A percentile compares a stretch with the other conserved stretches of the same genome.
phyloP scores from a whole-genome alignment of 2,113 vertebrate species.

The Solea senegalensis region DNA sequence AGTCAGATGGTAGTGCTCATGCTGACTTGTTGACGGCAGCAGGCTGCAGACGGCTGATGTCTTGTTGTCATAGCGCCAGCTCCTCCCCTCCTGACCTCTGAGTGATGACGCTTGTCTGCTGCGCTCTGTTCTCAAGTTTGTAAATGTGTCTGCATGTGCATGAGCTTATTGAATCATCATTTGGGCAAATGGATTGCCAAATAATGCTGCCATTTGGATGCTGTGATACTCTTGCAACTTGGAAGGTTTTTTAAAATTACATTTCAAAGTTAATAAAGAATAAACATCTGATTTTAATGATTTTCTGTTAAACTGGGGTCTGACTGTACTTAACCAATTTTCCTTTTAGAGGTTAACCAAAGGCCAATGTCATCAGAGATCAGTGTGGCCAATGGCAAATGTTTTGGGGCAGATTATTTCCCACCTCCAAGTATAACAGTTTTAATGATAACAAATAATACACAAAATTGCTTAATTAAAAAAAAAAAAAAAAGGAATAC shows the following conservation, averaged over 20 bases:
- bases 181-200: slow-evolving; percentile 6
- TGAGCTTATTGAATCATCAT: slow-evolving; percentile 39
- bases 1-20: slow-evolving; percentile 72
- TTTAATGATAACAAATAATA: too few relatives aligned
- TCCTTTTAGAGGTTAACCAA: too few relatives aligned
- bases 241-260: not conserved
- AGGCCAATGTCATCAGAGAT: too few relatives aligned
- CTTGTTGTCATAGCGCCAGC: slow-evolving; percentile 68
- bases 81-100: slow-evolving; percentile 62
- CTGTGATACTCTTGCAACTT: not conserved
- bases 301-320: not conserved
- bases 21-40: slow-evolving; percentile 69
- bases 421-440: too few relatives aligned
- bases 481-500: too few relatives aligned
- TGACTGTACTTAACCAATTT: not conserved
- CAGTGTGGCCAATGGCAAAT: too few relatives aligned
- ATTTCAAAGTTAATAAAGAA: not conserved
- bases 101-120: slow-evolving; percentile 51
- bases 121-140: slow-evolving; percentile 48
- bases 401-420: too few relatives aligned
- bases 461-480: too few relatives aligned
- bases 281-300: not conserved
- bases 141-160: slow-evolving; percentile 52
- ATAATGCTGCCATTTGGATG: slow-evolving; percentile 3
- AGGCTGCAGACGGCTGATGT: slow-evolving; percentile 66